These are phyloP conservation scores for Orycteropus afer DNA, from an alignment of 2,113 vertebrate genomes.

Conservation along the genomic window DNA sequence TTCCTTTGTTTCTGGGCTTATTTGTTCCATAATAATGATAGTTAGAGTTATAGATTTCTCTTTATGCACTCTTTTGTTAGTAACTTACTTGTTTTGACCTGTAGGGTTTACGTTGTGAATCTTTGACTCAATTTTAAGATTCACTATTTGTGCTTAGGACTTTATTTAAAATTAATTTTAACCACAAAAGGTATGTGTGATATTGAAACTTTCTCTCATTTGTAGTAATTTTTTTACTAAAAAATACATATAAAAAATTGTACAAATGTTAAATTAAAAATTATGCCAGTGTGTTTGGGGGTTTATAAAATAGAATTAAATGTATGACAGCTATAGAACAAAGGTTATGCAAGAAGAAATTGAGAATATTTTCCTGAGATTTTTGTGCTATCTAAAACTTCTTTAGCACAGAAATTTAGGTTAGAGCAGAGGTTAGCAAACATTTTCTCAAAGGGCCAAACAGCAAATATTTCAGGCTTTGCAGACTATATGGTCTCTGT, in stretches of 20 bases:
- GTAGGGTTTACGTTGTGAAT: neutral
- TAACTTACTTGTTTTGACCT: neutral
- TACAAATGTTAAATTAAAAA: neutral
- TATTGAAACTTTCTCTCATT: neutral
- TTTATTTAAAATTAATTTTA: neutral
- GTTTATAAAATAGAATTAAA: neutral
- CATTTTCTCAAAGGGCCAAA: neutral
- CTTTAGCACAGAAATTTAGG: neutral
- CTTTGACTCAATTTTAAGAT: neutral
- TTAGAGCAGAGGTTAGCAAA: neutral
- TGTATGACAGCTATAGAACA: neutral
- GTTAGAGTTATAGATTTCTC: neutral
- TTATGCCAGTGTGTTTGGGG: neutral
- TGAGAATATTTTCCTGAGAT: neutral
- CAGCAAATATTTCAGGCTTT: neutral
- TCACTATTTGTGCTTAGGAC: neutral
- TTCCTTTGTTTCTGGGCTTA: neutral
- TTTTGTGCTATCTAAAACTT: neutral
- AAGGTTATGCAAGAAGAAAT: neutral
- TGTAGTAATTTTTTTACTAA: neutral
- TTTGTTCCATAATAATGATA: neutral
- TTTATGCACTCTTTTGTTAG: neutral
- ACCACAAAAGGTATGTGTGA: neutral
- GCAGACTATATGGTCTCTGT: too few relatives aligned
- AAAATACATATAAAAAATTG: neutral